Conservation (phyloP, 2,797 vertebrate species). For the Pyrocephalus nanus region DNA sequence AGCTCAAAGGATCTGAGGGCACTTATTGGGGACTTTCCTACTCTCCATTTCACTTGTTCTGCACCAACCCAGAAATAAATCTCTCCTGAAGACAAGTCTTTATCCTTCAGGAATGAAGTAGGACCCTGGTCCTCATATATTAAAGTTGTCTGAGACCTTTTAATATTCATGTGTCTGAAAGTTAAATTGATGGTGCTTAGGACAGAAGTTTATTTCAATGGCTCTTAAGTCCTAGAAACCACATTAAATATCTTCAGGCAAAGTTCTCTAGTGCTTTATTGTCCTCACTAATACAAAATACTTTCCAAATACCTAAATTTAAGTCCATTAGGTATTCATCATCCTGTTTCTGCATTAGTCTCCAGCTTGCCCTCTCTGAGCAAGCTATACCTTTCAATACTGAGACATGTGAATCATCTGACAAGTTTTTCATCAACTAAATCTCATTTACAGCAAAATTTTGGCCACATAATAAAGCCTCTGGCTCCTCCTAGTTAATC, state of each 20-base stretch:
- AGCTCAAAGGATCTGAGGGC: background rate
- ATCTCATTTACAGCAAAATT: background rate
- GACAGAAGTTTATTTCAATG: background rate
- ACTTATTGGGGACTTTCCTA: background rate
- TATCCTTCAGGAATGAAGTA: background rate
- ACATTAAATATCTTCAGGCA: background rate
- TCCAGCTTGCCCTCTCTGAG: background rate
- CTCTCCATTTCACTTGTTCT: background rate
- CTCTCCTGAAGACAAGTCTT: background rate
- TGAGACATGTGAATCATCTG: background rate
- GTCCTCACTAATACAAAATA: background rate
- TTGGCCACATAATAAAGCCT: background rate
- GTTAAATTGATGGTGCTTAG: background rate
- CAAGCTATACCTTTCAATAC: background rate
- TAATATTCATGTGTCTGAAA: background rate
- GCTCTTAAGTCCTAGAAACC: background rate
- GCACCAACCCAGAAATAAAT: background rate
- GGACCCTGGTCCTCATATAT: background rate
- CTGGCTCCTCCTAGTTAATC: background rate
- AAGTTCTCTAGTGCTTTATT: background rate
- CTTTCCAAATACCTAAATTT: background rate
- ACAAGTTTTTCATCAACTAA: background rate
- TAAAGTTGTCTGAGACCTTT: background rate
- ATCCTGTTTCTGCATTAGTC: background rate
- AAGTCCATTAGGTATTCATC: background rate